A percentile compares a stretch with the other conserved stretches of the same genome.
Conservation (phyloP, 2,888 invertebrate genomes). For the Aspidiotus rigidus region DNA sequence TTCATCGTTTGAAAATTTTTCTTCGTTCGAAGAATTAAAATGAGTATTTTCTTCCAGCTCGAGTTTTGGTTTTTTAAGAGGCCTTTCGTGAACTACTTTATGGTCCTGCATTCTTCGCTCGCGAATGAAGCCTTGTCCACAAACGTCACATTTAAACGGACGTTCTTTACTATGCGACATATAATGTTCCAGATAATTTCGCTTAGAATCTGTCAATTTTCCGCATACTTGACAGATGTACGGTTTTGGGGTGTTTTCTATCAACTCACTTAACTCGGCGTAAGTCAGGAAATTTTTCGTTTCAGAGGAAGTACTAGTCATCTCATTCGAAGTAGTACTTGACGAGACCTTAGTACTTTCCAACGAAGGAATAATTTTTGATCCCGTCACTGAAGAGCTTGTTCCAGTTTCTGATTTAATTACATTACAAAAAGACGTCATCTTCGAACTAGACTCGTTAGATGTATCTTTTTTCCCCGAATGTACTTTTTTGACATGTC, state of each 20-base stretch:
- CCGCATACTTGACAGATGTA: not conserved
- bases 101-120: not conserved
- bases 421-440: not conserved
- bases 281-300: not conserved
- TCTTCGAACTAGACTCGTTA: not conserved
- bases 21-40: too few species aligned
- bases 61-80: not conserved
- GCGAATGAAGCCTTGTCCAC: not conserved
- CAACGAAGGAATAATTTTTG: too few species aligned
- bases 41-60: too few species aligned
- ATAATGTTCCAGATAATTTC: not conserved
- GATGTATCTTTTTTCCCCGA: not conserved
- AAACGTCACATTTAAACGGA: not conserved
- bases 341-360: not conserved
- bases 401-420: not conserved
- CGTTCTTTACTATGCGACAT: not conserved
- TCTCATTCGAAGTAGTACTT: not conserved
- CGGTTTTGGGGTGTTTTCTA: not conserved
- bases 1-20: too few species aligned
- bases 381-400: not conserved
- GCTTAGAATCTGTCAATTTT: not conserved
- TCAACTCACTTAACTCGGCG: not conserved
- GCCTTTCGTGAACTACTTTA: not conserved
- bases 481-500: not conserved
- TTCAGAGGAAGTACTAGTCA: not conserved